Conservation (phyloP, 2,797 vertebrate species). For the Acanthornis magna region DNA sequence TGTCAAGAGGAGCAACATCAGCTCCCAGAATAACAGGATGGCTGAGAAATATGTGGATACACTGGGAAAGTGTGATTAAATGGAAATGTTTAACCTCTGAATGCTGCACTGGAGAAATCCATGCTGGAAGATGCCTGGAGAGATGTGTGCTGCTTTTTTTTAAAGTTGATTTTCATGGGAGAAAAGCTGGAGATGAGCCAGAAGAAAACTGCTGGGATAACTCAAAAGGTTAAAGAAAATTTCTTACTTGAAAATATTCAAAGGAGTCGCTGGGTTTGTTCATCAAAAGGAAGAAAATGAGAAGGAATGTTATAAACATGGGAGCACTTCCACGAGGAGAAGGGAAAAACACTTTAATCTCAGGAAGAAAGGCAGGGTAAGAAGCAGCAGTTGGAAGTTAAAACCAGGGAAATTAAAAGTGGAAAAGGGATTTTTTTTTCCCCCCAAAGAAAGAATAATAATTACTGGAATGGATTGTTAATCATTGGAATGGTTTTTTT, state of each 20-base stretch:
- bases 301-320: neutral
- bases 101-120: neutral
- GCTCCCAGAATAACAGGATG: neutral
- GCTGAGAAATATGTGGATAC: neutral
- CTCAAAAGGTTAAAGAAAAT: neutral
- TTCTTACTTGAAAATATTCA: neutral
- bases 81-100: neutral
- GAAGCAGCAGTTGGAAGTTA: neutral
- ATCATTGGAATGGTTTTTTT: neutral
- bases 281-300: neutral
- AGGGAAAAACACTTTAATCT: neutral
- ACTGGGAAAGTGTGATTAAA: neutral
- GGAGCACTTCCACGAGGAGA: neutral
- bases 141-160: neutral
- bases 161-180: neutral
- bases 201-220: neutral
- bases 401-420: neutral
- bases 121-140: neutral
- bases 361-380: neutral
- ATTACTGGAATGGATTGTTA: neutral
- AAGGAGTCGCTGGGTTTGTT: neutral
- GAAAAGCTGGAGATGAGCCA: neutral
- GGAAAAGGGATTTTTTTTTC: neutral
- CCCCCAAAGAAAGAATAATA: neutral
- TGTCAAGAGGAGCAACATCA: neutral